Evolutionary conservation across 2,113 vertebrate genomes (phyloP).

Genomic region (Aepyceros melampus): DNA sequence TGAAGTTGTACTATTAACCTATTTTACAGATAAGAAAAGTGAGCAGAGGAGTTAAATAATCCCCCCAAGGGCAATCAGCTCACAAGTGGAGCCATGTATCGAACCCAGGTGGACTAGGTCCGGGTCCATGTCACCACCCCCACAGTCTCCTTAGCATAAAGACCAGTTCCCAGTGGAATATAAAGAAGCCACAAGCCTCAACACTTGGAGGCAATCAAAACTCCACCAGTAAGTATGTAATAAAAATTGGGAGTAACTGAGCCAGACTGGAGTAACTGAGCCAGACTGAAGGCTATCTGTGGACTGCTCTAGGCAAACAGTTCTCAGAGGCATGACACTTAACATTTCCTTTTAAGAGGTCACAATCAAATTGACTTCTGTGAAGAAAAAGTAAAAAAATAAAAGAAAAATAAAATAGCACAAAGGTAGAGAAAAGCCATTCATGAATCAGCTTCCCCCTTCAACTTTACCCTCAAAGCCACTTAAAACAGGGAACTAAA

Average conservation of each 20-base stretch:
- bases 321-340: conserved; percentile 1
- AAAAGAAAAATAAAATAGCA: neutral
- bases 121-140: neutral
- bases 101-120: neutral
- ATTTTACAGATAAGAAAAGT: conserved; percentile 23
- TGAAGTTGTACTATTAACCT: neutral
- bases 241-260: neutral
- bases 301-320: neutral
- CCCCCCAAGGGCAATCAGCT: neutral
- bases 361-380: conserved; percentile 16
- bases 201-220: neutral
- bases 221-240: neutral
- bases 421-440: conserved; percentile 57
- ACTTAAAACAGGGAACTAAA: conserved; percentile 26
- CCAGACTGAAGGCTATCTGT: neutral
- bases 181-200: neutral
- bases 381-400: conserved; percentile 17
- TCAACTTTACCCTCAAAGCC: conserved; percentile 36
- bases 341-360: conserved; percentile 25
- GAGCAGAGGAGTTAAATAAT: neutral
- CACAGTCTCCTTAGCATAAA: neutral
- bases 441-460: conserved; percentile 21
- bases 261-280: neutral
- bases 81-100: neutral
- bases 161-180: neutral